A percentile compares a stretch with the other conserved stretches of the same genome.
These are phyloP conservation scores for Steromphala cineraria DNA, from an alignment of 2,888 invertebrate species.

Conservation along the genomic window DNA sequence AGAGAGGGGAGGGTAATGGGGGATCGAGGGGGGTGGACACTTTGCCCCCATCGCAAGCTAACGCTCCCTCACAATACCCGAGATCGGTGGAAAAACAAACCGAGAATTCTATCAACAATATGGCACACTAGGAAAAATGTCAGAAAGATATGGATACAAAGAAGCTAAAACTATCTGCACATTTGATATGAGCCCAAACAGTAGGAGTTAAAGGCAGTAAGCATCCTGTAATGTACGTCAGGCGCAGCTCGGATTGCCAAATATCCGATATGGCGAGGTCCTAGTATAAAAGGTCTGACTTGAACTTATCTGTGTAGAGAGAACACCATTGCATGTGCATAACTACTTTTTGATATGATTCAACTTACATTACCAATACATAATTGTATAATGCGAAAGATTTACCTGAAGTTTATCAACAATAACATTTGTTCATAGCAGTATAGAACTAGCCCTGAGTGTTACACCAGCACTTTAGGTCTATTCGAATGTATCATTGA, in stretches of 20 bases:
- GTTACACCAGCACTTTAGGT: too few relatives aligned
- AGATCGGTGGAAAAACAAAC: background rate
- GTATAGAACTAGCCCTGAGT: too few relatives aligned
- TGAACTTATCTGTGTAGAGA: too few relatives aligned
- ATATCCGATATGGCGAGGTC: background rate
- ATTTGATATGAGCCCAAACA: constrained; percentile 10
- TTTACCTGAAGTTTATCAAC: too few relatives aligned
- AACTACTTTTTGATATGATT: too few relatives aligned
- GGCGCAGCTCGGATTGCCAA: background rate
- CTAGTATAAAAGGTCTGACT: too few relatives aligned
- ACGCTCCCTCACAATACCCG: background rate
- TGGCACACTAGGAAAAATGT: constrained; percentile 3
- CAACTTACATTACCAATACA: too few relatives aligned
- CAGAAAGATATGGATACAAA: constrained; percentile 22
- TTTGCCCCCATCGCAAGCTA: background rate
- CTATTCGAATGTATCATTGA: too few relatives aligned
- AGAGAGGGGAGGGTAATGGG: background rate
- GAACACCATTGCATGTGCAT: too few relatives aligned
- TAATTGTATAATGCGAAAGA: too few relatives aligned
- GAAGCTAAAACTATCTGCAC: constrained; percentile 7
- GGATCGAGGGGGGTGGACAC: background rate
- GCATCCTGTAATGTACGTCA: background rate
- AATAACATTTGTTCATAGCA: too few relatives aligned
- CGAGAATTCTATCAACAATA: constrained; percentile 6
- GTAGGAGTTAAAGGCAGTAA: background rate